Percentiles rank a stretch among this genome's conserved stretches.
These are phyloP conservation scores for Actias luna DNA, from an alignment of 2,888 invertebrate genomes.

Conservation along the genomic window DNA sequence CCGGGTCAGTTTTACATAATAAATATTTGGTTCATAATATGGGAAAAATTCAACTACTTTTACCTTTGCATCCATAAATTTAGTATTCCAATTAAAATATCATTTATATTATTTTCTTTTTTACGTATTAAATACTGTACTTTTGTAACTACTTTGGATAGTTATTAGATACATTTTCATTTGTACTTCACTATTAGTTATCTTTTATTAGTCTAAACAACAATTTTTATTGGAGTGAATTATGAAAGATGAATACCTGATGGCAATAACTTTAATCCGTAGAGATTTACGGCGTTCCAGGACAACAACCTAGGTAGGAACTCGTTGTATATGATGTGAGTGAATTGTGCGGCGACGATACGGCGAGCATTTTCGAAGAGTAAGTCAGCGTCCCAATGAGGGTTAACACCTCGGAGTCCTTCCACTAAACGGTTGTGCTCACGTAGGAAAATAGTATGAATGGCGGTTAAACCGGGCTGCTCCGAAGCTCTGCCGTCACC, in stretches of 20 bases:
- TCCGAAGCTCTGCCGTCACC: constrained; percentile 95
- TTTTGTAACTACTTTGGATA: neutral
- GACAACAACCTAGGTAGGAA: constrained; percentile 95
- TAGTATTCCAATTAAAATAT: too few species aligned
- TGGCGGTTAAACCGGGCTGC: constrained; percentile 93
- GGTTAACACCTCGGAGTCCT: constrained; percentile 89
- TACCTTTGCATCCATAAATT: too few species aligned
- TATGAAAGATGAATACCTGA: constrained; percentile 71
- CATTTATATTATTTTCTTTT: too few species aligned
- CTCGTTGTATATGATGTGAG: constrained; percentile 93
- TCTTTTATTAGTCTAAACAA: neutral
- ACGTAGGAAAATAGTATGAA: constrained; percentile 93
- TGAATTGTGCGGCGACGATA: constrained; percentile 89
- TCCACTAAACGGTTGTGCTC: constrained; percentile 95
- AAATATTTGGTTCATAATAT: too few species aligned
- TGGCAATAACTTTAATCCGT: constrained; percentile 90
- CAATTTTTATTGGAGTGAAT: neutral
- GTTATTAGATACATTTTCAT: neutral
- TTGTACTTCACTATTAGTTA: neutral
- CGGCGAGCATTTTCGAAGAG: constrained; percentile 91
- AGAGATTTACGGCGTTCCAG: constrained; percentile 93
- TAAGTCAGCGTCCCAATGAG: constrained; percentile 93
- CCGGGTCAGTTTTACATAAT: too few species aligned
- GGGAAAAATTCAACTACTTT: too few species aligned
- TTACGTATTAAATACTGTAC: too few species aligned